A percentile compares a stretch with the other conserved stretches of the same genome.
Conservation (phyloP, 2,113 vertebrate species). For the Rallus limicola region DNA sequence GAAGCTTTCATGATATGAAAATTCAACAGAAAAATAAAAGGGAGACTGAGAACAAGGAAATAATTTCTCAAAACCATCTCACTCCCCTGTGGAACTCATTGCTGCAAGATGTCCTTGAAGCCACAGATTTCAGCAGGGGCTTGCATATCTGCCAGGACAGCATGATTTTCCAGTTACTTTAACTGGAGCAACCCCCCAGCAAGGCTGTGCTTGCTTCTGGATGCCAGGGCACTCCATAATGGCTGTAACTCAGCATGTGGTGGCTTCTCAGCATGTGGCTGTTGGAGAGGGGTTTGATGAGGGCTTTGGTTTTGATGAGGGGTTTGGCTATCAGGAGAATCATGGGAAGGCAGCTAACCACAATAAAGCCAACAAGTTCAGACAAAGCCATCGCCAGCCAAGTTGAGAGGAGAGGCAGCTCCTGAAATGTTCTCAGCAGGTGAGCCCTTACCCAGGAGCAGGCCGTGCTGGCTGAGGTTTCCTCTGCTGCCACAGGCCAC, state of each 20-base stretch:
- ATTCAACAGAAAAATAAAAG: neutral
- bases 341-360: neutral
- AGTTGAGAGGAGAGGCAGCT: neutral
- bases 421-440: neutral
- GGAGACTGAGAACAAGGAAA: neutral
- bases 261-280: neutral
- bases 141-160: neutral
- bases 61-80: neutral
- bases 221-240: neutral
- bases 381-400: neutral
- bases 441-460: neutral
- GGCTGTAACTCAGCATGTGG: neutral
- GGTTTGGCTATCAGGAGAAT: neutral
- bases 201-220: neutral
- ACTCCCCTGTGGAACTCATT: neutral
- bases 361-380: neutral
- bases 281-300: neutral
- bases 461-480: neutral
- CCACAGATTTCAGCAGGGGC: neutral
- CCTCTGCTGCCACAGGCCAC: neutral
- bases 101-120: neutral
- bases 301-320: no score
- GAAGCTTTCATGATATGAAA: neutral
- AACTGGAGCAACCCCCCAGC: fast-evolving
- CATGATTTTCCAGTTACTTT: neutral